A percentile compares a stretch with the other conserved stretches of the same genome.
Evolutionary conservation across 2,113 vertebrate species (phyloP).

Genomic region (Fregata magnificens): DNA sequence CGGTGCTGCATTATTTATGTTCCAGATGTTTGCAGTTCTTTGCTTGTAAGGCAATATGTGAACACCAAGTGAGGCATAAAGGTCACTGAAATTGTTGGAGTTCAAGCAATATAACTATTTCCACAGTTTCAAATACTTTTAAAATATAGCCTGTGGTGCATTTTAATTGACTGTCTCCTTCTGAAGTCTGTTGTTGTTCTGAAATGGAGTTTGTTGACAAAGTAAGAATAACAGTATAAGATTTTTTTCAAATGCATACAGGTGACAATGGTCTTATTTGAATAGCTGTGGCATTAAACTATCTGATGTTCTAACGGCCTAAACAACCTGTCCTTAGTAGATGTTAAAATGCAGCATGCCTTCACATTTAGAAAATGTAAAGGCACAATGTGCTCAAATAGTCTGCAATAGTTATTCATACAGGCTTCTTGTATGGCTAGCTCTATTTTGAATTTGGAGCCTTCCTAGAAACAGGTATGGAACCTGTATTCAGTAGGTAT

Average conservation of each 20-base stretch:
- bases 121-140: not conserved
- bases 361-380: not conserved
- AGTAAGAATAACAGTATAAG: not conserved
- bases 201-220: not conserved
- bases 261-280: not conserved
- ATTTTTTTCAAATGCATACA: not conserved
- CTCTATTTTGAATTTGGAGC: not conserved
- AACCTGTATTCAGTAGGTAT: not conserved
- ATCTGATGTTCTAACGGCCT: not conserved
- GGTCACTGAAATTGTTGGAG: not conserved
- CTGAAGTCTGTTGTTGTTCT: not conserved
- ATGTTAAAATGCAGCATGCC: not conserved
- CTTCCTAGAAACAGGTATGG: not conserved
- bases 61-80: not conserved
- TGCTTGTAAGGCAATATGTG: not conserved
- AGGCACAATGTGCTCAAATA: not conserved
- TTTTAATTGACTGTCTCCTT: not conserved
- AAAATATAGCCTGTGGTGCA: not conserved
- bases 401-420: not conserved
- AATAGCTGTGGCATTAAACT: not conserved
- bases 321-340: not conserved
- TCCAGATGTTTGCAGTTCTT: not conserved
- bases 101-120: not conserved
- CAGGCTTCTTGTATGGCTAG: not conserved
- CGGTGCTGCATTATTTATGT: not conserved